Percentiles rank a stretch among this genome's conserved stretches.
Conservation (phyloP, 2,888 invertebrate genomes). For the Phyto melanocephala region DNA sequence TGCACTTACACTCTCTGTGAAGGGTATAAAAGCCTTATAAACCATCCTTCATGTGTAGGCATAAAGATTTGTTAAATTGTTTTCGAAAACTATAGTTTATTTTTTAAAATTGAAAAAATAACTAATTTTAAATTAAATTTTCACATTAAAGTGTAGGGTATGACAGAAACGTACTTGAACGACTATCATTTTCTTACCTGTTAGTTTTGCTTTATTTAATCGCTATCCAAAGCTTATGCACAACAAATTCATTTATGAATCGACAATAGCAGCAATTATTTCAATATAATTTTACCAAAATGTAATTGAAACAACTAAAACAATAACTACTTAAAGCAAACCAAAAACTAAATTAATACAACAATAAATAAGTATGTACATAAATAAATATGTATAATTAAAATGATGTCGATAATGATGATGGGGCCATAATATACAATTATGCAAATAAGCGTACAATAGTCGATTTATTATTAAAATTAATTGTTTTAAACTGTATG, state of each 20-base stretch:
- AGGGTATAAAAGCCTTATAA: no score
- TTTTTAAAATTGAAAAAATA: no score
- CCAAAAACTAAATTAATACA: background rate
- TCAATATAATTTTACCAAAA: background rate
- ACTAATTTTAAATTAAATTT: no score
- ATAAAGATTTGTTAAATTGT: no score
- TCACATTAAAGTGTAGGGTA: no score
- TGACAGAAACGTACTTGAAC: no score
- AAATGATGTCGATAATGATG: background rate
- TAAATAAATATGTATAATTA: conserved; percentile 5
- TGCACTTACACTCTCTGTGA: no score
- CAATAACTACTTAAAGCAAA: background rate
- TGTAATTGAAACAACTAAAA: background rate
- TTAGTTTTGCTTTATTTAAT: no score
- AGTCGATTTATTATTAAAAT: conserved; percentile 45
- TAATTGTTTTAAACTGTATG: conserved; percentile 17
- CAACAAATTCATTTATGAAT: background rate
- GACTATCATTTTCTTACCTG: no score
- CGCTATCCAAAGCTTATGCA: no score
- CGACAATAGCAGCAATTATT: background rate
- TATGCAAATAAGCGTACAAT: conserved; percentile 39
- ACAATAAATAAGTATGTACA: background rate
- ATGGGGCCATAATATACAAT: conserved; percentile 27
- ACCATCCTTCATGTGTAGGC: no score
- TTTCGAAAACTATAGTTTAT: no score